These are phyloP conservation scores for Poeciliopsis infans DNA, from an alignment of 2,797 vertebrate species.

Conservation along the genomic window DNA sequence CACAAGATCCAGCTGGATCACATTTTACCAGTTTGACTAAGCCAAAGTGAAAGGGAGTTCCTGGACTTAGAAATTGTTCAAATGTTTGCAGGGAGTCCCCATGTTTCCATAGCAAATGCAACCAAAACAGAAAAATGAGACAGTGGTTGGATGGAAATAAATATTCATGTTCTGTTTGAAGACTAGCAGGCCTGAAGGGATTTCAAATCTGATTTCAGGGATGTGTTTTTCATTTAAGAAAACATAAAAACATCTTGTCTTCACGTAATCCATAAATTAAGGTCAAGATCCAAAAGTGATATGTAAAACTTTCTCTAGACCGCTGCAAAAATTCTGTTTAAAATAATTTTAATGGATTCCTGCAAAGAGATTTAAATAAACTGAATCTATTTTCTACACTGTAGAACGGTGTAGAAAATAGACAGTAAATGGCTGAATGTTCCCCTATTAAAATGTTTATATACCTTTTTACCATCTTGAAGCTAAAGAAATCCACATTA, in stretches of 20 bases:
- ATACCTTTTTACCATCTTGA: not conserved
- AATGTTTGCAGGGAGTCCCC: conserved; percentile 13
- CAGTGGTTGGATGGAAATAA: not conserved
- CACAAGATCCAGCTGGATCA: not conserved
- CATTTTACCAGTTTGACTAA: not conserved
- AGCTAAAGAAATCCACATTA: not conserved
- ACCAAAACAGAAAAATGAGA: conserved; percentile 23
- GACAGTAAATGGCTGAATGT: not conserved
- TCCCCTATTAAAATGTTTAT: not conserved
- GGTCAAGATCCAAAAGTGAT: not conserved
- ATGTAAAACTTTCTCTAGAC: not conserved
- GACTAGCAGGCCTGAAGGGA: not conserved
- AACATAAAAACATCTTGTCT: not conserved
- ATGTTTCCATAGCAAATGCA: conserved; percentile 41
- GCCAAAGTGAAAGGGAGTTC: conserved; percentile 43
- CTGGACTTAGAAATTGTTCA: not conserved
- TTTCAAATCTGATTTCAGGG: not conserved
- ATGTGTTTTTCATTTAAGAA: not conserved
- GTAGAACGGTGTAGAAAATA: not conserved
- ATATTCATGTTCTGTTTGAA: not conserved
- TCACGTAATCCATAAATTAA: not conserved
- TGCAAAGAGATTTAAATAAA: not conserved
- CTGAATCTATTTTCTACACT: too few species aligned
- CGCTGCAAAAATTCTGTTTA: not conserved
- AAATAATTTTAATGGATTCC: not conserved